phyloP scores from a whole-genome alignment of 92 coral and sea anemone genomes.

The Palythoa grandiflora region DNA sequence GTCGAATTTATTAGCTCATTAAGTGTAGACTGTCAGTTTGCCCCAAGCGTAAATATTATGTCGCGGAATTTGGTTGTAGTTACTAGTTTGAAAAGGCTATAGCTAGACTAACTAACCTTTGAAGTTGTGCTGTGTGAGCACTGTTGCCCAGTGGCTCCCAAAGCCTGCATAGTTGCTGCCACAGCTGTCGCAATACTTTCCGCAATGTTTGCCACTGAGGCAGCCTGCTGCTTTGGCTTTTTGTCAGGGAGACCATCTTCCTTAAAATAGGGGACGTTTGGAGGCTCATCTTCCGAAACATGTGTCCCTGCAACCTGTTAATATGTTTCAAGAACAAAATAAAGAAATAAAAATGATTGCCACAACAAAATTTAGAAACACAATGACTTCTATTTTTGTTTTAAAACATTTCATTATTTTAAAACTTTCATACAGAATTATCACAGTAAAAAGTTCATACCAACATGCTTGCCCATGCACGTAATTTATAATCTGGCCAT shows the following conservation, averaged over 20 bases:
- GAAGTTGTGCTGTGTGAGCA: constrained; percentile 9
- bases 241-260: not conserved
- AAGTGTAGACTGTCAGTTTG: constrained; percentile 15
- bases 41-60: not conserved
- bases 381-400: not conserved
- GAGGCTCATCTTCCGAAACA: constrained; percentile 30
- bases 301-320: constrained; percentile 39
- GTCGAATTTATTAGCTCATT: not conserved
- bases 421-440: constrained; percentile 16
- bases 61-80: constrained; percentile 15
- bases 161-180: constrained; percentile 19
- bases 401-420: not conserved
- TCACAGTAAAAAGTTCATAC: constrained; percentile 13
- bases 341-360: constrained; percentile 8
- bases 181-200: constrained; percentile 26
- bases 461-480: constrained; percentile 43
- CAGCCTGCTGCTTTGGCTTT: not conserved
- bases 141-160: constrained; percentile 18
- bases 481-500: constrained; percentile 44
- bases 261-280: constrained; percentile 41
- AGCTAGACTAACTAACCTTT: constrained; percentile 3
- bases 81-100: constrained; percentile 8
- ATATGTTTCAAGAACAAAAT: constrained; percentile 12
- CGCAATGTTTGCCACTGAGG: constrained; percentile 9
- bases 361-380: not conserved